Evolutionary conservation across 2,888 invertebrate genomes (phyloP).

Genomic region (Eutolmus rufibarbis): DNA sequence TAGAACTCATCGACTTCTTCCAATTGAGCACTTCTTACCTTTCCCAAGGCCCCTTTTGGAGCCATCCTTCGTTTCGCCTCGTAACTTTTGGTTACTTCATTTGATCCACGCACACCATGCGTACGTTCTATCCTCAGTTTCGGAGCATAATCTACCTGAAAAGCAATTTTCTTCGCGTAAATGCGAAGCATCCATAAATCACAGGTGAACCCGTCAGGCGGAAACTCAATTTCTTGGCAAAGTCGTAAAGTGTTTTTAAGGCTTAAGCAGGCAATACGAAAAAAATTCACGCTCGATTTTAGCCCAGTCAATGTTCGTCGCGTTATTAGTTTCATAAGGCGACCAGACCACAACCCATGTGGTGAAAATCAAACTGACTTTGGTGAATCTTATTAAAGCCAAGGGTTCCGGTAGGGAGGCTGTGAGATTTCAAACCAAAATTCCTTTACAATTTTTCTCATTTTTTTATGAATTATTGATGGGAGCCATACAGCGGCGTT

Average conservation of each 20-base stretch:
- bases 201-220: background rate
- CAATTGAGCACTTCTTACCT: background rate
- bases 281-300: background rate
- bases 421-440: background rate
- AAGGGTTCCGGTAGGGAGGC: background rate
- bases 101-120: background rate
- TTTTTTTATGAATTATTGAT: background rate
- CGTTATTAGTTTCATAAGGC: background rate
- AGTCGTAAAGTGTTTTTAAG: background rate
- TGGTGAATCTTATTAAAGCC: background rate
- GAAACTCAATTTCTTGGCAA: background rate
- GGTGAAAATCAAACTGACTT: background rate
- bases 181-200: background rate
- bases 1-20: background rate
- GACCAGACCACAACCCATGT: background rate
- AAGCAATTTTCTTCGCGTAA: background rate
- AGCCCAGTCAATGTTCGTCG: background rate
- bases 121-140: background rate
- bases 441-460: background rate
- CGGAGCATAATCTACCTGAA: background rate
- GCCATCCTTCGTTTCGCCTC: background rate
- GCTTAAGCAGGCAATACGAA: background rate
- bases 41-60: background rate
- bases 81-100: background rate
- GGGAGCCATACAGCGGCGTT: background rate